These are phyloP conservation scores for Platygyra sinensis DNA, from an alignment of 64 coral and sea anemone species.

Conservation along the genomic window DNA sequence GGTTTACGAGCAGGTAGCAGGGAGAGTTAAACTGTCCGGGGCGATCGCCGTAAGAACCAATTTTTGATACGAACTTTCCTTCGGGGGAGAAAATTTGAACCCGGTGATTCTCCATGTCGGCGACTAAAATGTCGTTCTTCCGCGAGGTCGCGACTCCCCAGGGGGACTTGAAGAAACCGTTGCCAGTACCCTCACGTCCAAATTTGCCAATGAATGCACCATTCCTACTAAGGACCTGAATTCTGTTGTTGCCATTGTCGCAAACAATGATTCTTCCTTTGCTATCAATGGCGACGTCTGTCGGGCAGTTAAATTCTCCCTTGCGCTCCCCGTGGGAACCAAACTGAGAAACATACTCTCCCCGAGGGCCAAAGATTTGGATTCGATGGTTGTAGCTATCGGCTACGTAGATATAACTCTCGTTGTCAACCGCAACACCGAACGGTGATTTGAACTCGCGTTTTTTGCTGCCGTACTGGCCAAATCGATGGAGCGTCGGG, in stretches of 20 bases:
- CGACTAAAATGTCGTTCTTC: constrained; percentile 86
- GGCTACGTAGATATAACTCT: constrained; percentile 89
- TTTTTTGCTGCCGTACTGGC: constrained; percentile 97
- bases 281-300: constrained; percentile 86
- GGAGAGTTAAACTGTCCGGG: constrained; percentile 86
- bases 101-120: constrained; percentile 98
- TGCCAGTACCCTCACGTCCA: constrained; percentile 86
- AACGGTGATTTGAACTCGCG: constrained; percentile 97
- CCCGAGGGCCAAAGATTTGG: constrained; percentile 80
- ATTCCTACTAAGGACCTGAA: constrained; percentile 84
- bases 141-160: constrained; percentile 87
- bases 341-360: constrained; percentile 78
- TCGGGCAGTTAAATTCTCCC: constrained; percentile 98
- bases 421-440: constrained; percentile 77
- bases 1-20: constrained; percentile 78
- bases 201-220: constrained; percentile 96
- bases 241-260: constrained; percentile 95
- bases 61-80: constrained; percentile 89
- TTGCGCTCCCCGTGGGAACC: constrained; percentile 84
- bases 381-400: constrained; percentile 98
- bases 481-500: constrained; percentile 88
- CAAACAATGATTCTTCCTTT: constrained; percentile 87
- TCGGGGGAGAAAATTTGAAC: constrained; percentile 89
- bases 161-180: constrained; percentile 96
- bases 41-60: constrained; percentile 82